phyloP scores from a whole-genome alignment of 2,113 vertebrate genomes.

The Trinectes maculatus region DNA sequence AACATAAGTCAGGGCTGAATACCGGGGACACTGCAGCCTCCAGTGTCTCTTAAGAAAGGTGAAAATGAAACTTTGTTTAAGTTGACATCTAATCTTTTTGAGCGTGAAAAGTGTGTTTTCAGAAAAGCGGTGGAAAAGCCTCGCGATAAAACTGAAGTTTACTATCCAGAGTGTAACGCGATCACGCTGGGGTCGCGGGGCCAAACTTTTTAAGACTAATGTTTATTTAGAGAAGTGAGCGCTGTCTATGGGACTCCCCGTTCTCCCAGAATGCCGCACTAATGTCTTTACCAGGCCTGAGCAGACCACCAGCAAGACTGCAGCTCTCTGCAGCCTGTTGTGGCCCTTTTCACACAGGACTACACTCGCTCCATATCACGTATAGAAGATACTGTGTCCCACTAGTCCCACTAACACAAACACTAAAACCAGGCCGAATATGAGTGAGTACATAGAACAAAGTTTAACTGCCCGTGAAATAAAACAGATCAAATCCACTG shows the following conservation, averaged over 20 bases:
- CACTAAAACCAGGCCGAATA: constrained; percentile 2
- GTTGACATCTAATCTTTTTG: constrained; percentile 71
- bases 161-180: constrained; percentile 87
- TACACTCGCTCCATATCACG: constrained; percentile 12
- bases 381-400: constrained; percentile 5
- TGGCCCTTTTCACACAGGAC: constrained; percentile 24
- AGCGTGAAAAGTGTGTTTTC: constrained; percentile 73
- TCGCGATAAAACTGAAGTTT: constrained; percentile 81
- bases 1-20: constrained; percentile 43
- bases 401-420: neutral
- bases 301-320: constrained; percentile 67
- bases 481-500: neutral
- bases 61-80: constrained; percentile 75
- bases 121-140: constrained; percentile 56
- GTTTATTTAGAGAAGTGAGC: constrained; percentile 99
- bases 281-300: constrained; percentile 91
- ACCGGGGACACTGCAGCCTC: constrained; percentile 32
- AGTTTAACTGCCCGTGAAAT: neutral
- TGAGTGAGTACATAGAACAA: neutral
- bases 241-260: constrained; percentile 90
- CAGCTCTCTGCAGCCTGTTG: constrained; percentile 33
- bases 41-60: constrained; percentile 34
- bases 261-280: constrained; percentile 86
- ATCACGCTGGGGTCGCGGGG: constrained; percentile 90
- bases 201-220: constrained; percentile 99